These are phyloP conservation scores for Ceyx cyanopectus DNA, from an alignment of 2,113 vertebrate species.

Conservation along the genomic window DNA sequence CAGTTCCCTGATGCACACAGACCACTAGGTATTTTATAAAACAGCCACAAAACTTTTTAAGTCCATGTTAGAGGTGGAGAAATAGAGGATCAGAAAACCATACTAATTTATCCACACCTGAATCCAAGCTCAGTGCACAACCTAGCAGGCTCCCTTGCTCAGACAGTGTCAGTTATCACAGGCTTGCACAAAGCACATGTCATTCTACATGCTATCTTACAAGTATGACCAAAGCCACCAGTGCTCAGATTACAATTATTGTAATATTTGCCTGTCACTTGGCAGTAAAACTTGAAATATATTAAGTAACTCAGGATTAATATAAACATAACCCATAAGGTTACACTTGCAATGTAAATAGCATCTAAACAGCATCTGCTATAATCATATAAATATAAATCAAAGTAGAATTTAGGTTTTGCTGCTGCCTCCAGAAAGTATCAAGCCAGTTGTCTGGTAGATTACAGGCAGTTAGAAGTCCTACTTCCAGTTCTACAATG, in stretches of 20 bases:
- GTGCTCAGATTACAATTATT: not conserved
- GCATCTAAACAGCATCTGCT: not conserved
- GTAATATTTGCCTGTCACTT: not conserved
- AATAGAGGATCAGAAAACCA: not conserved
- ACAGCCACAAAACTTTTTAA: not conserved
- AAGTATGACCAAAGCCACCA: not conserved
- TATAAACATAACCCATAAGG: not conserved
- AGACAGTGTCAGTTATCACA: not conserved
- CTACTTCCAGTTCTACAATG: not conserved
- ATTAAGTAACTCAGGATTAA: not conserved
- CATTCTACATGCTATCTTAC: not conserved
- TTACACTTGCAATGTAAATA: not conserved
- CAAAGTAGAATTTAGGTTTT: not conserved
- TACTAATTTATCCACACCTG: not conserved
- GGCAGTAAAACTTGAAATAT: not conserved
- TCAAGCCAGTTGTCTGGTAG: not conserved
- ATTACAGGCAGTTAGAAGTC: not conserved
- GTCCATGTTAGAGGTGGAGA: not conserved
- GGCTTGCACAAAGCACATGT: not conserved
- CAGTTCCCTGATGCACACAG: not conserved
- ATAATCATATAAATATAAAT: not conserved
- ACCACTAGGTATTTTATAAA: not conserved
- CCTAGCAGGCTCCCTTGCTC: not conserved
- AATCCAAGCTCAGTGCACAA: not conserved
- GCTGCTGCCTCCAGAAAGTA: not conserved